Conservation (phyloP, 2,797 vertebrate species). For the Lagothrix lagotricha region DNA sequence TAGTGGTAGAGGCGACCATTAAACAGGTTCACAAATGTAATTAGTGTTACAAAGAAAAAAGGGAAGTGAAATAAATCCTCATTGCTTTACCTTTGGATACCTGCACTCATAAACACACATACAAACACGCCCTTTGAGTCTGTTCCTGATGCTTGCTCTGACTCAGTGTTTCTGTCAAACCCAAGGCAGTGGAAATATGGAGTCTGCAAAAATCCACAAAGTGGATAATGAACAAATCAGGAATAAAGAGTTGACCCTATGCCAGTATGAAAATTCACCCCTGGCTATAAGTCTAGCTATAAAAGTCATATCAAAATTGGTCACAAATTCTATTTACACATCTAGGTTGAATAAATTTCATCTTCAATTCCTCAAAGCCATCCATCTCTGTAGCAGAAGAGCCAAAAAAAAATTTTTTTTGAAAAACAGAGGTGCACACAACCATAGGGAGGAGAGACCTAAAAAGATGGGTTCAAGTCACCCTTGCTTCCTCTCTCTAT, state of each 20-base stretch:
- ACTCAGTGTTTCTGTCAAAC: background rate
- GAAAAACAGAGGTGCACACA: background rate
- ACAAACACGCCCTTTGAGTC: background rate
- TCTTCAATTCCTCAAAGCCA: slow-evolving; percentile 15
- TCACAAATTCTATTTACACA: slow-evolving; percentile 17
- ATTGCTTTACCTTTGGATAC: background rate
- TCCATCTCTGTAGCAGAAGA: background rate
- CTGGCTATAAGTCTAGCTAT: background rate
- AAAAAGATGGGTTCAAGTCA: background rate
- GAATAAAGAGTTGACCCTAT: background rate
- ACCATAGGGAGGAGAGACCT: background rate
- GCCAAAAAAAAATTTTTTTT: background rate
- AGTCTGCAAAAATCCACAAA: background rate
- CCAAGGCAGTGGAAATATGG: background rate
- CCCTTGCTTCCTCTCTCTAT: background rate
- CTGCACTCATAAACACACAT: background rate
- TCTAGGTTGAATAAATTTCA: background rate
- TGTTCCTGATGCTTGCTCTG: background rate
- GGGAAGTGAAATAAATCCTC: slow-evolving; percentile 10
- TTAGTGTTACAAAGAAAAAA: slow-evolving; percentile 1
- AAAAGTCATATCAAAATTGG: slow-evolving; percentile 29
- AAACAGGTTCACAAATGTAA: slow-evolving; percentile 21
- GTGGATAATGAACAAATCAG: background rate
- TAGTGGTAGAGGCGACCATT: background rate
- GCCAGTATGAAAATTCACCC: background rate